These are phyloP conservation scores for Drosophila parvula DNA, from an alignment of 1,140 invertebrate genomes.

Conservation along the genomic window DNA sequence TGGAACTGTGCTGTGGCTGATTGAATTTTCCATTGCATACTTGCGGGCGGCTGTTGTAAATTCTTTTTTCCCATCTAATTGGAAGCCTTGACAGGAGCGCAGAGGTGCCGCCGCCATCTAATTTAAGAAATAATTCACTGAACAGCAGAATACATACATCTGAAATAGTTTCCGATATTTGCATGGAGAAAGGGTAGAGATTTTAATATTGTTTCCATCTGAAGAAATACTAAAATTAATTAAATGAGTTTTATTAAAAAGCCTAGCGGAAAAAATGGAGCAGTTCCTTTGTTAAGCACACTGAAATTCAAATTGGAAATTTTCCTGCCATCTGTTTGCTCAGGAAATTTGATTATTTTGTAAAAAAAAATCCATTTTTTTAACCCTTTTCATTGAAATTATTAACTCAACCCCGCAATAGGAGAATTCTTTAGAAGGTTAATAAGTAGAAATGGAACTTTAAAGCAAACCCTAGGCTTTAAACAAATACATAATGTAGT, in stretches of 20 bases:
- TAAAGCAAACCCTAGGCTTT: too few relatives aligned
- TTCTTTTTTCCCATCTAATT: slow-evolving; percentile 45
- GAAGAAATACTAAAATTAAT: background rate
- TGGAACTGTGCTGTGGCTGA: slow-evolving; percentile 39
- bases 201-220: background rate
- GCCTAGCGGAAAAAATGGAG: too few relatives aligned
- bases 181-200: too few relatives aligned
- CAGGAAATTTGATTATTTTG: background rate
- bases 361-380: background rate
- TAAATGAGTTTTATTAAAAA: too few relatives aligned
- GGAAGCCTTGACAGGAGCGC: slow-evolving; percentile 18
- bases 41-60: slow-evolving; percentile 14
- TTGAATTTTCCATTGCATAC: slow-evolving; percentile 66
- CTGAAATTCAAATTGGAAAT: background rate
- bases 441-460: too few relatives aligned
- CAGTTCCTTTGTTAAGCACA: background rate
- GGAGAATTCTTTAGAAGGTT: too few relatives aligned
- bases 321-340: slow-evolving; percentile 5
- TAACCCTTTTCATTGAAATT: background rate
- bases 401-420: too few relatives aligned
- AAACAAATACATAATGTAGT: background rate
- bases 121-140: slow-evolving; percentile 33
- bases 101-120: background rate
- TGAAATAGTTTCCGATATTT: slow-evolving; percentile 8
- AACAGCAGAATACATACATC: background rate